Conservation (phyloP, 2,797 vertebrate species). For the Spinibarbus caldwelli region DNA sequence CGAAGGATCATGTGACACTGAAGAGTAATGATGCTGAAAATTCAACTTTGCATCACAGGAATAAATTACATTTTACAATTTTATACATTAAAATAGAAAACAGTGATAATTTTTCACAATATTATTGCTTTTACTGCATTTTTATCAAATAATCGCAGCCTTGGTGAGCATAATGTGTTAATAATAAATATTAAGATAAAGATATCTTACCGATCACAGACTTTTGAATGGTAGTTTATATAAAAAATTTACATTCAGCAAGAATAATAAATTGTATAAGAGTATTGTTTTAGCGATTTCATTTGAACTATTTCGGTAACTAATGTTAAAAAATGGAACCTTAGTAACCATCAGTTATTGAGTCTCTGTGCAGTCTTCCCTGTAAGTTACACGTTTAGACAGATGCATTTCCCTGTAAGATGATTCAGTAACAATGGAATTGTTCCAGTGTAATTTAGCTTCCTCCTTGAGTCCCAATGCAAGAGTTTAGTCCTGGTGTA, state of each 20-base stretch:
- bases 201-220: too few species aligned
- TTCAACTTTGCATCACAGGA: neutral
- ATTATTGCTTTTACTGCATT: neutral
- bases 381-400: slow-evolving; percentile 13
- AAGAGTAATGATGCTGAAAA: too few species aligned
- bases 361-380: neutral
- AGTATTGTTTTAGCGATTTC: neutral
- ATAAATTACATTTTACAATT: neutral
- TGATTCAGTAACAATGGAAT: slow-evolving; percentile 28
- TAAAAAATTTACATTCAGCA: neutral
- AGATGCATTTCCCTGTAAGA: slow-evolving; percentile 30
- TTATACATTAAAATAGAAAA: neutral
- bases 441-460: slow-evolving; percentile 9
- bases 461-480: neutral
- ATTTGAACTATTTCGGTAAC: neutral
- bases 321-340: neutral
- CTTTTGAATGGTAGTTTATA: neutral
- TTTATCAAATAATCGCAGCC: too few species aligned
- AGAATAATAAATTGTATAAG: neutral
- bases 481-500: slow-evolving; percentile 19
- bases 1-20: neutral
- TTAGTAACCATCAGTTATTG: too few species aligned
- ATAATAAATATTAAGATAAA: too few species aligned
- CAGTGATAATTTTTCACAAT: neutral
- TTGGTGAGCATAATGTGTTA: too few species aligned